Percentiles rank a stretch among this genome's conserved stretches.
Conservation (phyloP, 2,888 invertebrate genomes). For the Phalera bucephala region DNA sequence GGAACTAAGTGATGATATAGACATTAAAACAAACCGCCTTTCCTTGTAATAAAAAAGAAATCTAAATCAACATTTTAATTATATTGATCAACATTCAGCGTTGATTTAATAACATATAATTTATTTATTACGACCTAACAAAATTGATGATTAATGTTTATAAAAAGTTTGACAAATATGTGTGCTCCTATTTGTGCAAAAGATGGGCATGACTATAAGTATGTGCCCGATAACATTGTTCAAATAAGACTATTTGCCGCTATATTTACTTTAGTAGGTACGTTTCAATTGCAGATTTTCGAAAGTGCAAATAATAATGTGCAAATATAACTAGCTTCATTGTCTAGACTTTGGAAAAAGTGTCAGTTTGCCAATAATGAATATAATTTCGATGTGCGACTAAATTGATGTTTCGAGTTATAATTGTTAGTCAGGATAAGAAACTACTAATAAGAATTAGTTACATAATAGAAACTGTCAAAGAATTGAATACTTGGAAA, state of each 20-base stretch:
- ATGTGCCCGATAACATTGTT: conserved; percentile 39
- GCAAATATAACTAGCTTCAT: conserved; percentile 59
- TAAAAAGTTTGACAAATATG: conserved; percentile 23
- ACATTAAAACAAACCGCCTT: too few species aligned
- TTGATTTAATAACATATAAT: too few species aligned
- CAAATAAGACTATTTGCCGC: conserved; percentile 45
- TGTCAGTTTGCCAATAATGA: conserved; percentile 35
- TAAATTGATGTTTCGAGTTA: conserved; percentile 8
- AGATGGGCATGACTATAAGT: conserved; percentile 24
- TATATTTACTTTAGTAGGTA: conserved; percentile 60
- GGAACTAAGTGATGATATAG: too few species aligned
- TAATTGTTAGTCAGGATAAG: conserved; percentile 5
- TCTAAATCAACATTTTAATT: too few species aligned
- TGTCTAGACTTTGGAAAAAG: conserved; percentile 56
- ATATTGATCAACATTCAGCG: too few species aligned
- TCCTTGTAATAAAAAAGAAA: too few species aligned
- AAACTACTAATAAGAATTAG: conserved; percentile 5
- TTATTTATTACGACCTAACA: too few species aligned
- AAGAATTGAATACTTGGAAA: conserved; percentile 23
- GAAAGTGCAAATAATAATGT: conserved; percentile 73
- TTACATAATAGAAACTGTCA: conserved; percentile 27
- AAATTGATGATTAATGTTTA: too few species aligned
- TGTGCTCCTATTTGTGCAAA: conserved; percentile 28
- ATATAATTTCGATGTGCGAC: conserved; percentile 21
- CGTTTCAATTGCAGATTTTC: conserved; percentile 71